Conservation (phyloP, 2,113 vertebrate species). For the Callopanchax toddi region DNA sequence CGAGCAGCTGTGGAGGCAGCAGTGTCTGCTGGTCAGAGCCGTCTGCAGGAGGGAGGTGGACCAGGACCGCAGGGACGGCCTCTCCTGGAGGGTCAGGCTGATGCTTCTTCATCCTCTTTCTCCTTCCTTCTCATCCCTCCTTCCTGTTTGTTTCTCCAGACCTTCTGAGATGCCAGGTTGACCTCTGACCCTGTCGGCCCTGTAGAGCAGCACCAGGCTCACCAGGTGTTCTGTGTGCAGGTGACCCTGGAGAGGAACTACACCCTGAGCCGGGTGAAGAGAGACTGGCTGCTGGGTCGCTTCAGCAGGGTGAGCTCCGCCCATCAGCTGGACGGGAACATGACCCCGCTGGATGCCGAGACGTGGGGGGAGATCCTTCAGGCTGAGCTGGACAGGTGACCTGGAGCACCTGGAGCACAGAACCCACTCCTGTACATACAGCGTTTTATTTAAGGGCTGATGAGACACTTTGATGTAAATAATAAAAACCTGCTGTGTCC, state of each 20-base stretch:
- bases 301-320: constrained; percentile 85
- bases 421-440: too few relatives aligned
- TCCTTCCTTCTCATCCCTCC: too few relatives aligned
- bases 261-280: constrained; percentile 84
- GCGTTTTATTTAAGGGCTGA: too few relatives aligned
- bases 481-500: too few relatives aligned
- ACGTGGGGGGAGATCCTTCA: constrained; percentile 93
- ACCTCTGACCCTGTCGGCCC: too few relatives aligned
- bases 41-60: constrained; percentile 86
- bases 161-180: too few relatives aligned
- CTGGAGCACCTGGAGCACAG: not conserved
- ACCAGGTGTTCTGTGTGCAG: constrained; percentile 13
- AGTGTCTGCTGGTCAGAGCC: constrained; percentile 77
- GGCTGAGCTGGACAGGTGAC: constrained; percentile 88
- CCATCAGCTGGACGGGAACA: constrained; percentile 78
- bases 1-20: constrained; percentile 84
- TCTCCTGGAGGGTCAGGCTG: constrained; percentile 89
- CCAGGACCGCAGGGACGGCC: constrained; percentile 77
- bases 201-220: too few relatives aligned
- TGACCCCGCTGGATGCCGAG: constrained; percentile 86
- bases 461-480: too few relatives aligned
- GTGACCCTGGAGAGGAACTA: constrained; percentile 84
- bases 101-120: too few relatives aligned
- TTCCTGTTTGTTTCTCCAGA: too few relatives aligned
- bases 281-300: constrained; percentile 86